A percentile compares a stretch with the other conserved stretches of the same genome.
Evolutionary conservation across 2,113 vertebrate species (phyloP).

Genomic region (human): GRCh38 chr9:973501-974000

Average conservation of each 20-base stretch:
- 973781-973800: not conserved
- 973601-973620: conserved; percentile 31
- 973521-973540: not conserved
- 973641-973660: not conserved
- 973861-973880: conserved; percentile 41
- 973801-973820: not conserved
- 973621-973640: not conserved
- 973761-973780: too few relatives aligned
- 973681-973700: not conserved
- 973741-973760: not conserved
- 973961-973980: conserved; percentile 68
- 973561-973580: not conserved
- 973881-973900: not conserved
- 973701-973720: not conserved
- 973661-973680: not conserved
- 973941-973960: not conserved
- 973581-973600: not conserved
- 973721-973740: not conserved
- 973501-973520: not conserved
- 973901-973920: not conserved
- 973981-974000: conserved; percentile 7
- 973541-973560: not conserved
- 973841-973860: conserved; percentile 16
- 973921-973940: conserved; percentile 55
- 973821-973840: not conserved